phyloP scores from a whole-genome alignment of 2,797 vertebrate species.

The Selene dorsalis region DNA sequence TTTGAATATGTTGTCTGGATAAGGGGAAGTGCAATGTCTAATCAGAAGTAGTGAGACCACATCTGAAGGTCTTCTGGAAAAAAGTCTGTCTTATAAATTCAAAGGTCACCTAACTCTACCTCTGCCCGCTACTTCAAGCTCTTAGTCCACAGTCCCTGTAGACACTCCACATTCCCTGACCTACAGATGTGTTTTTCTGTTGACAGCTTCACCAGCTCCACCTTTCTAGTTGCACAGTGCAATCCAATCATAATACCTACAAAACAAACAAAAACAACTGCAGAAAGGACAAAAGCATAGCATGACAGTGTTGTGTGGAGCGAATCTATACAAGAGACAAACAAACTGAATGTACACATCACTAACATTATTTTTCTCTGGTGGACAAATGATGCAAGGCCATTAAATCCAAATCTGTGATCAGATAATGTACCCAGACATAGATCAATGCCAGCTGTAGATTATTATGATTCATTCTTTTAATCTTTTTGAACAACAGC shows the following conservation, averaged over 20 bases:
- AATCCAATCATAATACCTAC: not conserved
- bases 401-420: no score
- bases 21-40: not conserved
- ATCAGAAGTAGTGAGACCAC: no score
- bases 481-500: not conserved
- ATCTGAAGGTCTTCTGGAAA: not conserved
- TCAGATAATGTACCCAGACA: not conserved
- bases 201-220: not conserved
- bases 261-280: no score
- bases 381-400: no score
- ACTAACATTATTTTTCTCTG: no score
- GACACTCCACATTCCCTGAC: not conserved
- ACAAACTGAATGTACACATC: no score
- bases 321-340: no score
- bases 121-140: not conserved
- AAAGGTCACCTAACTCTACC: not conserved
- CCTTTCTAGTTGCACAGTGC: not conserved
- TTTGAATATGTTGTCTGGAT: not conserved
- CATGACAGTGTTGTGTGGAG: no score
- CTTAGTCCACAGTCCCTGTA: no score
- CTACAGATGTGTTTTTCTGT: not conserved
- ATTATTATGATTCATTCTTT: not conserved
- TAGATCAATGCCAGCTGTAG: not conserved
- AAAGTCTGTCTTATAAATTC: not conserved
- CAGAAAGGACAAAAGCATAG: no score